Conservation (phyloP, 2,888 invertebrate species). For the Cistogaster globosa region DNA sequence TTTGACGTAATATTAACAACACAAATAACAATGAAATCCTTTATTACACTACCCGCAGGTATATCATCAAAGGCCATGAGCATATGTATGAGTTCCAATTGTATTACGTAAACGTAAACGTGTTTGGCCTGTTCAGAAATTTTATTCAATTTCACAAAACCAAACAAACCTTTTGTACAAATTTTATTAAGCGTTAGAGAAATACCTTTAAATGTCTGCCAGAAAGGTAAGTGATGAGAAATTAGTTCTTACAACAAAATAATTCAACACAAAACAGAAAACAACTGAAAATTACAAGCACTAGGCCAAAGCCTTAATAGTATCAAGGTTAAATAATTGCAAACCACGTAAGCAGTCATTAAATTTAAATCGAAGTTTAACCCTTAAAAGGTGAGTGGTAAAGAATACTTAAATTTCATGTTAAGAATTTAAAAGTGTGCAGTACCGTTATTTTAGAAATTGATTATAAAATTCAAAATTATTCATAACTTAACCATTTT, state of each 20-base stretch:
- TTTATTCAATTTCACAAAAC: slow-evolving; percentile 37
- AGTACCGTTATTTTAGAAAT: not conserved
- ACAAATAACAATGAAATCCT: slow-evolving; percentile 45
- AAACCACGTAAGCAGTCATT: not conserved
- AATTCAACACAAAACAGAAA: not conserved
- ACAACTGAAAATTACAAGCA: not conserved
- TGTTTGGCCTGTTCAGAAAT: slow-evolving; percentile 12
- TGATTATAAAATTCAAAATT: not conserved
- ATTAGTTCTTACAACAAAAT: not conserved
- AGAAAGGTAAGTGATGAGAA: slow-evolving; percentile 14
- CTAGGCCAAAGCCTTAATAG: not conserved
- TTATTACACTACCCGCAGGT: not conserved
- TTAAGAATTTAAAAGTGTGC: not conserved
- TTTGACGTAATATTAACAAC: slow-evolving; percentile 8
- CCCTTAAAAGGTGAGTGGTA: not conserved
- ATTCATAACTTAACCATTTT: not conserved
- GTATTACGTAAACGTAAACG: slow-evolving; percentile 8
- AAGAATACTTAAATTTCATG: not conserved
- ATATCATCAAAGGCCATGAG: slow-evolving; percentile 25
- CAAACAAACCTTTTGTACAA: not conserved
- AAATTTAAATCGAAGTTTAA: slow-evolving; percentile 33
- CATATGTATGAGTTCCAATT: slow-evolving; percentile 26
- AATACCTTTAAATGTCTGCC: not conserved
- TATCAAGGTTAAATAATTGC: slow-evolving; percentile 30
- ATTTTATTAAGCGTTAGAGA: not conserved